Evolutionary conservation across 2,797 vertebrate genomes (phyloP).

Genomic region (Sebastes vulpes): DNA sequence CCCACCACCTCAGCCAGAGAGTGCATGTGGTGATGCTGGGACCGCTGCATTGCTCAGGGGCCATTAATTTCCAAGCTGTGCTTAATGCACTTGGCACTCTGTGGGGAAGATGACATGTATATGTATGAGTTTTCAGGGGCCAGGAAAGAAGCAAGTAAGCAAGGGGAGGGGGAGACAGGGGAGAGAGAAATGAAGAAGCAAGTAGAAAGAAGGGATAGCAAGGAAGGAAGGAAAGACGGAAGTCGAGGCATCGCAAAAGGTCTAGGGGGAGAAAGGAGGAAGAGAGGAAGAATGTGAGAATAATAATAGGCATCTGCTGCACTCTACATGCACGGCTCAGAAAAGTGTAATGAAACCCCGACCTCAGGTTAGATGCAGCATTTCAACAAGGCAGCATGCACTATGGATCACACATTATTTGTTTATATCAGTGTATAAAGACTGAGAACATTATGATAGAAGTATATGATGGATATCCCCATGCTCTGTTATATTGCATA

Average conservation of each 20-base stretch:
- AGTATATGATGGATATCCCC: too few relatives aligned
- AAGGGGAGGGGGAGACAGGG: neutral
- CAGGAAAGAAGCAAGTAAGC: neutral
- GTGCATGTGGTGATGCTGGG: slow-evolving; percentile 9
- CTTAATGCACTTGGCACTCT: slow-evolving; percentile 48
- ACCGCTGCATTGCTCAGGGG: slow-evolving; percentile 40
- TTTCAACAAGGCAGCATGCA: neutral
- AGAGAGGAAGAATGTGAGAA: neutral
- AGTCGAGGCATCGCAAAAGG: neutral
- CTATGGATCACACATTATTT: neutral
- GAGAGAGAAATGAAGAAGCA: neutral
- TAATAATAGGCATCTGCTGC: neutral
- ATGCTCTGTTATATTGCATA: too few relatives aligned
- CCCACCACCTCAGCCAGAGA: neutral
- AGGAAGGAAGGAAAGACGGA: neutral
- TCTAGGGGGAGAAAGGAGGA: neutral
- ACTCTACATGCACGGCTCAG: neutral
- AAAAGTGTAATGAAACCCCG: neutral
- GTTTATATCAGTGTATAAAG: neutral
- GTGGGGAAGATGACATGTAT: slow-evolving; percentile 49
- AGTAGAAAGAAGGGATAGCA: neutral
- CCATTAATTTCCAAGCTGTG: slow-evolving; percentile 69
- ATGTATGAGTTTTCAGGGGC: slow-evolving; percentile 56
- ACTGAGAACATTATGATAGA: too few relatives aligned
- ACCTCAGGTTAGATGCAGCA: neutral